phyloP scores from a whole-genome alignment of 2,113 vertebrate species.

The Sterna hirundo region DNA sequence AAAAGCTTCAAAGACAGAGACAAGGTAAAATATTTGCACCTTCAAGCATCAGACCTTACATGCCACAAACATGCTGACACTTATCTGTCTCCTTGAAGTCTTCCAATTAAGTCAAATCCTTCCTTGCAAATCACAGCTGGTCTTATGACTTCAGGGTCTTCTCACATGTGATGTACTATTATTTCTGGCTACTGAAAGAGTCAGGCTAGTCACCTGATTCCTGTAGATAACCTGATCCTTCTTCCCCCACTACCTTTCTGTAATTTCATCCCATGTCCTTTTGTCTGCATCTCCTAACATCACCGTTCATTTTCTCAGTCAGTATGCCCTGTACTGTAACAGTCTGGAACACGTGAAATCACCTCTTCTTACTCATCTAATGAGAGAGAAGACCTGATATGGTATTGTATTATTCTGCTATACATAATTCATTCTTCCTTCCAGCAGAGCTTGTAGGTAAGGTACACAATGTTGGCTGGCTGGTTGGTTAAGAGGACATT shows the following conservation, averaged over 20 bases:
- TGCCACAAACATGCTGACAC: not conserved
- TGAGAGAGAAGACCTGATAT: not conserved
- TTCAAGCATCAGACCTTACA: not conserved
- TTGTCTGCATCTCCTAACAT: not conserved
- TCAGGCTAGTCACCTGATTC: not conserved
- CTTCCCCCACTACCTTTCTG: not conserved
- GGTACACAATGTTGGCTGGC: not conserved
- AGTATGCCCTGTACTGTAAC: not conserved
- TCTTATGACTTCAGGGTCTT: not conserved
- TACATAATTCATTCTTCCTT: conserved; percentile 10
- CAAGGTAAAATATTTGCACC: not conserved
- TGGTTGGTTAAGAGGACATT: not conserved
- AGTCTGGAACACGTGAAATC: not conserved
- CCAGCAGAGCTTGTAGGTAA: not conserved
- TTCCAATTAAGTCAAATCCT: not conserved
- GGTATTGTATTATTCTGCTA: not conserved
- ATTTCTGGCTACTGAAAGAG: not conserved
- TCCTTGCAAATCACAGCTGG: not conserved
- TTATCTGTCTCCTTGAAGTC: not conserved
- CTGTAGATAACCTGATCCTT: not conserved
- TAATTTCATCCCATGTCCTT: conserved; percentile 33
- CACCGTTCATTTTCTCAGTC: not conserved
- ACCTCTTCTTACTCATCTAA: conserved; percentile 17
- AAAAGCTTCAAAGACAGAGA: not conserved
- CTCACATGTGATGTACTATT: not conserved